These are phyloP conservation scores for Epinephelus cyanopodus DNA, from an alignment of 2,113 vertebrate genomes.

Conservation along the genomic window DNA sequence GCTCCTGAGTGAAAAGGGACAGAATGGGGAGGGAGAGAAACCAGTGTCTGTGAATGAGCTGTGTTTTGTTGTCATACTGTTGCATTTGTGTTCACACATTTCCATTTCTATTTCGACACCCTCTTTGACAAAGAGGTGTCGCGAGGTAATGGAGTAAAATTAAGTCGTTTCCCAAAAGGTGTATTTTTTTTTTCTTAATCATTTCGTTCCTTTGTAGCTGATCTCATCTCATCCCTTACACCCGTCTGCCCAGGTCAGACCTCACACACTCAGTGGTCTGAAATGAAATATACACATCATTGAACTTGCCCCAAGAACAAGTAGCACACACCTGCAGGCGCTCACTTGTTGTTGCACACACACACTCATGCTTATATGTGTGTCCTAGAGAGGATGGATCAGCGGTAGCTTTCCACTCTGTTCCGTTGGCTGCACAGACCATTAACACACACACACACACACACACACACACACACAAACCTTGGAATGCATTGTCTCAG, in stretches of 20 bases:
- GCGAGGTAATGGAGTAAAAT: conserved; percentile 28
- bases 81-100: conserved; percentile 50
- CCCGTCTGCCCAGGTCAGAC: conserved; percentile 20
- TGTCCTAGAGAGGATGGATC: conserved; percentile 35
- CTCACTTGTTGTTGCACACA: conserved; percentile 21
- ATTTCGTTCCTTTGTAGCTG: conserved; percentile 4
- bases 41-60: conserved; percentile 40
- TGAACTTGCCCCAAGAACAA: conserved; percentile 15
- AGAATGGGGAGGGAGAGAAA: conserved; percentile 35
- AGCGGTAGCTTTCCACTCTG: conserved; percentile 50
- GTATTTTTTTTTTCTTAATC: conserved; percentile 30
- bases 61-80: conserved; percentile 52
- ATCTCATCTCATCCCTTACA: conserved; percentile 25
- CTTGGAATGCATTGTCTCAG: conserved; percentile 39
- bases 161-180: conserved; percentile 3
- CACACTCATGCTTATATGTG: conserved; percentile 18
- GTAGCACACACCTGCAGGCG: conserved; percentile 21
- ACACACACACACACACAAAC: not conserved
- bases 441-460: conserved; percentile 30
- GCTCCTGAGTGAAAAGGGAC: conserved; percentile 53
- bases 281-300: conserved; percentile 24
- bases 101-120: conserved; percentile 51
- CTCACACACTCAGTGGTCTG: conserved; percentile 7
- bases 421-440: conserved; percentile 60
- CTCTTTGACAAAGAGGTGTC: conserved; percentile 35